Percentiles rank a stretch among this genome's conserved stretches.
Evolutionary conservation across 2,113 vertebrate species (phyloP).

Genomic region (Procapra przewalskii): DNA sequence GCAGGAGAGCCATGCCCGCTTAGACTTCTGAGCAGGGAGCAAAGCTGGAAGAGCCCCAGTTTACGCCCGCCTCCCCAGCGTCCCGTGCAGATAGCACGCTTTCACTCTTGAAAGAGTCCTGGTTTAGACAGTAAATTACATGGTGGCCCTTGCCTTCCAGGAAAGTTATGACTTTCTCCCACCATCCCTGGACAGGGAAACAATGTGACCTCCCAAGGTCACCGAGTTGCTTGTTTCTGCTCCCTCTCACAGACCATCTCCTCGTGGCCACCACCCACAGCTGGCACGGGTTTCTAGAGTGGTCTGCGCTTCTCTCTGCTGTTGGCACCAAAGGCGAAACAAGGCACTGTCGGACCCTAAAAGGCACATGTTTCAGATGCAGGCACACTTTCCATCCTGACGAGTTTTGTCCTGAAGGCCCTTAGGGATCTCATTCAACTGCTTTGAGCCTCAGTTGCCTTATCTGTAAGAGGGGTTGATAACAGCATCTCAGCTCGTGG

Average conservation of each 20-base stretch:
- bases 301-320: neutral
- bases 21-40: neutral
- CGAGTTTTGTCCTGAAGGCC: neutral
- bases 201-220: slow-evolving; percentile 23
- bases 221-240: neutral
- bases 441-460: neutral
- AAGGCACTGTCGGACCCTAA: neutral
- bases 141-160: slow-evolving; percentile 49
- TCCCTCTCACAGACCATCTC: neutral
- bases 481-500: neutral
- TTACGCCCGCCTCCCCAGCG: neutral
- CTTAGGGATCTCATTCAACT: slow-evolving; percentile 4
- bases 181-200: slow-evolving; percentile 6
- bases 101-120: neutral
- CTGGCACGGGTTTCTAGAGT: neutral
- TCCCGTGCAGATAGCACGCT: neutral
- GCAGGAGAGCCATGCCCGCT: neutral
- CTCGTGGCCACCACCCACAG: neutral
- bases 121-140: slow-evolving; percentile 54
- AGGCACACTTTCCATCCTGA: neutral
- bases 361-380: neutral
- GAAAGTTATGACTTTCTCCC: slow-evolving; percentile 54
- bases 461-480: neutral
- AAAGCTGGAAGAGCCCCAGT: neutral
- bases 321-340: neutral